phyloP scores from a whole-genome alignment of 2,113 vertebrate genomes.

The Austrofundulus limnaeus region DNA sequence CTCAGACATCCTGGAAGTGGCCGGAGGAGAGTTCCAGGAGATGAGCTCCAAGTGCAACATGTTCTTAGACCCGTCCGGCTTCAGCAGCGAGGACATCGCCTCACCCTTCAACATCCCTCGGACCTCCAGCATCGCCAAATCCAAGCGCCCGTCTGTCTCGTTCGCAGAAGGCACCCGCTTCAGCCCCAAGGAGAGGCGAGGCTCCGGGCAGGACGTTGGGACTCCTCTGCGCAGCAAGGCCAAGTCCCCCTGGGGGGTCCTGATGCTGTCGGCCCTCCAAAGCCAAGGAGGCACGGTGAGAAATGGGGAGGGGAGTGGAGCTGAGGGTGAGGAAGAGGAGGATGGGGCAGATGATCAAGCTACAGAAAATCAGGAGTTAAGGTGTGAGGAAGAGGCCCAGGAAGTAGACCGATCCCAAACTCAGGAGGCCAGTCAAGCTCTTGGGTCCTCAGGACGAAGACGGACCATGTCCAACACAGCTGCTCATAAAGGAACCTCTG shows the following conservation, averaged over 20 bases:
- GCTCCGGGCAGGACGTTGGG: constrained; percentile 77
- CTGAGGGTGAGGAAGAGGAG: constrained; percentile 44
- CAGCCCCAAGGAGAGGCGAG: constrained; percentile 74
- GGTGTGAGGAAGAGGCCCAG: constrained; percentile 36
- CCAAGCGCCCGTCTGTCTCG: constrained; percentile 93
- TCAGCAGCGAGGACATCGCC: constrained; percentile 83
- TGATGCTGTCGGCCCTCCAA: constrained; percentile 74
- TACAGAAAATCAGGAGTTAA: constrained; percentile 23
- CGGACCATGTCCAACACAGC: constrained; percentile 71
- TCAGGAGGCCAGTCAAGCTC: constrained; percentile 50
- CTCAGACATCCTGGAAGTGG: constrained; percentile 73
- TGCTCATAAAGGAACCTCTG: constrained; percentile 69
- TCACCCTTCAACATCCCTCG: constrained; percentile 90
- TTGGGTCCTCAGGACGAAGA: constrained; percentile 51
- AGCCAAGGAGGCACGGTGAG: constrained; percentile 53
- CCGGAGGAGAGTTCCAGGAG: constrained; percentile 80
- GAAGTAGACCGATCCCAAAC: constrained; percentile 51
- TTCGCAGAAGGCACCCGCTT: constrained; percentile 96
- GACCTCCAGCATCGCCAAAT: constrained; percentile 93
- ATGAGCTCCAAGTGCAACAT: constrained; percentile 76
- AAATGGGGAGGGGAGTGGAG: constrained; percentile 49
- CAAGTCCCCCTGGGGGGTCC: constrained; percentile 77
- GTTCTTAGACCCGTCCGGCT: constrained; percentile 78
- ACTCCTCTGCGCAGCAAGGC: constrained; percentile 76
- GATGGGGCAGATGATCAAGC: constrained; percentile 27